Evolutionary conservation across 2,113 vertebrate species (phyloP).

Genomic region (Caranx melampygus): DNA sequence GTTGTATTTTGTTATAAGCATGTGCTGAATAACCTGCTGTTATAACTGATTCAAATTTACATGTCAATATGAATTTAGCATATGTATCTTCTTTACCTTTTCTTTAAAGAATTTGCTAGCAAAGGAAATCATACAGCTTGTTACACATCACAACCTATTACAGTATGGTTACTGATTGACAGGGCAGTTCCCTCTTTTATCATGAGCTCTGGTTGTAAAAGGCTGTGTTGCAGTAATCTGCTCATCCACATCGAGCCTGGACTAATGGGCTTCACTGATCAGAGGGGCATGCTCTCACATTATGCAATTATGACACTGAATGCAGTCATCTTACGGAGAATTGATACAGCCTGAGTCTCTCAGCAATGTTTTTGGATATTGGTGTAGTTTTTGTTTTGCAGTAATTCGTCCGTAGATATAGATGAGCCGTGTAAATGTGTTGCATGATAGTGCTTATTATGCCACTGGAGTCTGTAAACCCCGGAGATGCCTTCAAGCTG

Average conservation of each 20-base stretch:
- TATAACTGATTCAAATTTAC: neutral
- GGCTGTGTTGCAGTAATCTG: constrained; percentile 16
- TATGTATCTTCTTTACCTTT: neutral
- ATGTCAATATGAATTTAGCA: neutral
- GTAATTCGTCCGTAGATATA: neutral
- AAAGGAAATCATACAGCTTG: neutral
- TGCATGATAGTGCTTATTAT: constrained; percentile 19
- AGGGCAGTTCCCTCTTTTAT: constrained; percentile 38
- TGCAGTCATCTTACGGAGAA: constrained; percentile 13
- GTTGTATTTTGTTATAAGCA: neutral
- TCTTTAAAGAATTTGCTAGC: neutral
- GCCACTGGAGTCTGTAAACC: constrained; percentile 38
- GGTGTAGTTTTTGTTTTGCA: neutral
- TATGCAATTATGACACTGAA: constrained; percentile 50
- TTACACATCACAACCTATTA: constrained; percentile 23
- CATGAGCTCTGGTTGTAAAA: constrained; percentile 55
- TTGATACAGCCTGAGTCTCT: constrained; percentile 31
- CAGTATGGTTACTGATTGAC: constrained; percentile 73
- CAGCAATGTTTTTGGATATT: constrained; percentile 28
- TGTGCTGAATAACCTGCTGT: neutral
- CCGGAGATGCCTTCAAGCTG: constrained; percentile 65
- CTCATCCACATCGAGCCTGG: constrained; percentile 24
- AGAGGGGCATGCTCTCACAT: constrained; percentile 38
- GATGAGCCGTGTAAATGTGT: neutral
- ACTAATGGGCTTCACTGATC: constrained; percentile 42